These are phyloP conservation scores for Arctopsyche grandis DNA, from an alignment of 1,140 invertebrate species.

Conservation along the genomic window DNA sequence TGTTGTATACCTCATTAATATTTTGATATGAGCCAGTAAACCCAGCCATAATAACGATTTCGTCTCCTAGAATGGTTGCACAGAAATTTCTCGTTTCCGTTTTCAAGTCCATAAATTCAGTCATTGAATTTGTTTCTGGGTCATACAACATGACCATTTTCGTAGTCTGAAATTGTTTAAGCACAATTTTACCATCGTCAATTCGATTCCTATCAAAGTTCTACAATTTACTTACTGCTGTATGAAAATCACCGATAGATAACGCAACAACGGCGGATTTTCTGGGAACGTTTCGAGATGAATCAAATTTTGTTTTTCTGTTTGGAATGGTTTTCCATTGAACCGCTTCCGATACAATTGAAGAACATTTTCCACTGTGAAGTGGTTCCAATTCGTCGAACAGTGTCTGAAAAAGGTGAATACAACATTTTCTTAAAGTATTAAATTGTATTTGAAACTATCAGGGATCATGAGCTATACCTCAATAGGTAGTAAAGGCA, in stretches of 20 bases:
- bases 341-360: background rate
- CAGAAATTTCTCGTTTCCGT: background rate
- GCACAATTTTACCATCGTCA: too few relatives aligned
- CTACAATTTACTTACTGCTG: background rate
- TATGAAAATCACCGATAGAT: background rate
- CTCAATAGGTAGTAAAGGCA: background rate
- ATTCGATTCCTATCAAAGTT: too few relatives aligned
- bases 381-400: background rate
- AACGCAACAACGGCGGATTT: background rate
- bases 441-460: background rate
- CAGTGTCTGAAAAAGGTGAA: background rate
- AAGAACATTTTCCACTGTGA: background rate
- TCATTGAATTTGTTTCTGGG: background rate
- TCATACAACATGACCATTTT: background rate
- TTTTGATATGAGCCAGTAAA: too few relatives aligned
- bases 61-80: background rate
- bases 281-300: background rate
- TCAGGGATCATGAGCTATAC: background rate
- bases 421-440: background rate
- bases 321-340: background rate
- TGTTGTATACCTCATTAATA: too few relatives aligned
- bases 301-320: background rate
- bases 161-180: background rate
- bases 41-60: background rate
- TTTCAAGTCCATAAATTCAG: background rate